Percentiles rank a stretch among this genome's conserved stretches.
Conservation (phyloP, 2,888 invertebrate genomes). For the Noctua comes region DNA sequence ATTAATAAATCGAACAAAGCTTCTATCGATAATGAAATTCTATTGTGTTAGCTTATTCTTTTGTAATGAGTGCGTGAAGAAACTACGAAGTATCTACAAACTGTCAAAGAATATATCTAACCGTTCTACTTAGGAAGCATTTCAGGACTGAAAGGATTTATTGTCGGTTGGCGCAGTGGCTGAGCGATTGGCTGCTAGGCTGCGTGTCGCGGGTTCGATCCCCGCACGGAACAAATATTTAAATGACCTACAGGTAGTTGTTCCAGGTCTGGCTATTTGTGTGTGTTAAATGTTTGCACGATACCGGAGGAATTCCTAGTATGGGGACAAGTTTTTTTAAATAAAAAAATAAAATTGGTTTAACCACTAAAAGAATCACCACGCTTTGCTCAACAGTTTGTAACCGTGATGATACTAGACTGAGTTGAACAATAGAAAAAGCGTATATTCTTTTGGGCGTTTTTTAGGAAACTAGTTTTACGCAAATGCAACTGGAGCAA, state of each 20-base stretch:
- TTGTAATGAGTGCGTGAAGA: slow-evolving; percentile 45
- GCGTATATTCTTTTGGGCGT: neutral
- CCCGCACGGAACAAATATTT: no score
- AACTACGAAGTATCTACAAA: slow-evolving; percentile 21
- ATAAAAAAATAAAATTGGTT: no score
- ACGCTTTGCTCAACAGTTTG: neutral
- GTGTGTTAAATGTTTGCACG: no score
- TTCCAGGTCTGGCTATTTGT: no score
- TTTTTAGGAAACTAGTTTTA: neutral
- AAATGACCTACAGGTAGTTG: no score
- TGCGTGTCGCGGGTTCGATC: no score
- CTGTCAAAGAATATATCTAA: neutral
- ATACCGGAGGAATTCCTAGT: no score
- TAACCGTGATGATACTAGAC: neutral
- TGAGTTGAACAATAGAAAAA: neutral
- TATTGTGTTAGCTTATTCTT: slow-evolving; percentile 38
- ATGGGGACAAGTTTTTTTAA: no score
- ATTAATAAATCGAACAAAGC: slow-evolving; percentile 49
- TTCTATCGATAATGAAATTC: slow-evolving; percentile 45
- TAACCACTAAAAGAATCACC: neutral
- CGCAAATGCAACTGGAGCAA: no score
- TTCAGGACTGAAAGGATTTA: neutral
- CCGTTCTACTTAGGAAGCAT: neutral
- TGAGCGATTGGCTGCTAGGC: no score
- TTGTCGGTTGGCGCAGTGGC: no score